Evolutionary conservation across 2,797 vertebrate species (phyloP).

Genomic region (Loris lydekkerianus): DNA sequence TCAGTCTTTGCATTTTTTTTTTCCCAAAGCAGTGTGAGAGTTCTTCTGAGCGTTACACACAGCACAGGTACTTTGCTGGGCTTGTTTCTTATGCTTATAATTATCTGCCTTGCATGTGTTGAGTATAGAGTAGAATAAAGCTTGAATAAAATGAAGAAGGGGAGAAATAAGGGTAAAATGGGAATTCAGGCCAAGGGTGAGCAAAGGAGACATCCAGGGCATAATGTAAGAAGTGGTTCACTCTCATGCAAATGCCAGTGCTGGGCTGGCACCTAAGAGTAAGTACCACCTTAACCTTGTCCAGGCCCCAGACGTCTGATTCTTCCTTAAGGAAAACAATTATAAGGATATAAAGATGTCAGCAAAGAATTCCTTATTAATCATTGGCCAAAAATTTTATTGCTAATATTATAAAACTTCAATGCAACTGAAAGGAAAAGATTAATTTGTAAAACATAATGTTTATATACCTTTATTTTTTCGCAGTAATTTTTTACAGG

Average conservation of each 20-base stretch:
- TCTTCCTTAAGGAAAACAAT: conserved; percentile 72
- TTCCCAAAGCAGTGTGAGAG: not conserved
- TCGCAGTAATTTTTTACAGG: not conserved
- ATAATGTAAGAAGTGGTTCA: not conserved
- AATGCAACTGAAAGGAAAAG: not conserved
- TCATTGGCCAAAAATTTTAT: not conserved
- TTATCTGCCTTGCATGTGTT: conserved; percentile 40
- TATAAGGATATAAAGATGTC: not conserved
- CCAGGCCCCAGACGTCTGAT: conserved; percentile 49
- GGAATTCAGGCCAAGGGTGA: not conserved
- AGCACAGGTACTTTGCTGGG: rapidly evolving
- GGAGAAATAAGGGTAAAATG: not conserved
- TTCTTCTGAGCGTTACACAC: not conserved
- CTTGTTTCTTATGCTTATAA: not conserved
- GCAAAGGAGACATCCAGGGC: not conserved
- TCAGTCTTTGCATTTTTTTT: not conserved
- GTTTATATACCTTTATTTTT: conserved; percentile 45
- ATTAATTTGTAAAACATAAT: conserved; percentile 46
- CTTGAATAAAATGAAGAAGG: not conserved
- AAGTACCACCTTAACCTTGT: not conserved
- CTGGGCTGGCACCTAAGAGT: not conserved
- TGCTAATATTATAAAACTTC: conserved; percentile 48
- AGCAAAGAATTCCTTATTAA: not conserved
- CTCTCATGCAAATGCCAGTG: not conserved
- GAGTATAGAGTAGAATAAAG: conserved; percentile 22